A percentile compares a stretch with the other conserved stretches of the same genome.
Conservation (phyloP, 2,113 vertebrate species). For the Brachyhypopomus gauderio region DNA sequence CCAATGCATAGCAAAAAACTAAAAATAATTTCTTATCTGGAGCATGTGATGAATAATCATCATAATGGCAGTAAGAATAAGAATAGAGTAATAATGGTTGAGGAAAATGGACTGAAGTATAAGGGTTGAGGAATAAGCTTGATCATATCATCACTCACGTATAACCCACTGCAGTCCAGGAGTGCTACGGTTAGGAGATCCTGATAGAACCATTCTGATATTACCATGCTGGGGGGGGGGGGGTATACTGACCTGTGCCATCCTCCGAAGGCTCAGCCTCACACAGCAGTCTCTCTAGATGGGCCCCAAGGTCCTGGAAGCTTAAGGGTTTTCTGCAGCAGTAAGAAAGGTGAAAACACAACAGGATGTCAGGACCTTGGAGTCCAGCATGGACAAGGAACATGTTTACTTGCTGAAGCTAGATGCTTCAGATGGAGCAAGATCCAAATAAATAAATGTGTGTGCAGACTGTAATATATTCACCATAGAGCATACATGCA, state of each 20-base stretch:
- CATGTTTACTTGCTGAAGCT: neutral
- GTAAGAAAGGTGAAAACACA: constrained; percentile 13
- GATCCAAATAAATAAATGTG: neutral
- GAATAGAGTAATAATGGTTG: too few species aligned
- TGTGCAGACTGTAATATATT: neutral
- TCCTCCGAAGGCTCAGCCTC: constrained; percentile 80
- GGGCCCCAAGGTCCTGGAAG: constrained; percentile 89
- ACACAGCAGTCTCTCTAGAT: constrained; percentile 84
- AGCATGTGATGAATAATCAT: too few species aligned
- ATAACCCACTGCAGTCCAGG: too few species aligned
- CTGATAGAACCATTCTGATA: neutral
- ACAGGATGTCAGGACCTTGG: neutral
- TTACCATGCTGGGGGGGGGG: neutral
- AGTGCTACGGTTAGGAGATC: too few species aligned
- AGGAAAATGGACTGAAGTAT: too few species aligned
- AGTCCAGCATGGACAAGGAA: neutral
- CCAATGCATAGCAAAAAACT: too few species aligned
- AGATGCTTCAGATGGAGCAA: neutral
- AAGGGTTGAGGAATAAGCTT: too few species aligned
- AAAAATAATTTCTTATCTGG: too few species aligned
- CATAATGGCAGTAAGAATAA: too few species aligned
- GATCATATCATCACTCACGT: too few species aligned
- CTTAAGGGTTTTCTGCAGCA: constrained; percentile 84
- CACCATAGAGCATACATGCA: neutral
- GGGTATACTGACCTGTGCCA: constrained; percentile 69